Conservation (phyloP, 2,113 vertebrate genomes). For the Typhlomys cinereus region DNA sequence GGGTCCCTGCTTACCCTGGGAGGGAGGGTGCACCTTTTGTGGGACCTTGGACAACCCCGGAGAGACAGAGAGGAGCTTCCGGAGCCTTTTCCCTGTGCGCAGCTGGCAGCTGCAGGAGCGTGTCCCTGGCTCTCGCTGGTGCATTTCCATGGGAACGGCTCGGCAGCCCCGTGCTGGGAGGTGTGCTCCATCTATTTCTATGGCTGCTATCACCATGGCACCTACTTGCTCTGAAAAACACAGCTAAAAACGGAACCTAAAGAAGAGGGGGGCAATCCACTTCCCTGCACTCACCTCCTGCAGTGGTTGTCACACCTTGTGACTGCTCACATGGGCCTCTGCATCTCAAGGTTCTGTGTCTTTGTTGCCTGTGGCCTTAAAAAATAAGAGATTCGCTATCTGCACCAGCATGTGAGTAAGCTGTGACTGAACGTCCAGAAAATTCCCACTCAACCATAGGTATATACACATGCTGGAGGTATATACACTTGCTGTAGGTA, state of each 20-base stretch:
- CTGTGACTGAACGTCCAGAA: not conserved
- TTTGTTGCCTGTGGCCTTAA: not conserved
- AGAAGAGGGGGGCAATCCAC: not conserved
- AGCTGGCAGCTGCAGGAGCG: not conserved
- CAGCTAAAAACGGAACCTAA: conserved; percentile 72
- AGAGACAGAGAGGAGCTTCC: not conserved
- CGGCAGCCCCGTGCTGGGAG: not conserved
- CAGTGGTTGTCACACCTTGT: not conserved
- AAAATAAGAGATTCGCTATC: not conserved
- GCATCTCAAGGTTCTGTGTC: not conserved
- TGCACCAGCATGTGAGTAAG: not conserved
- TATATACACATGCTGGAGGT: not conserved
- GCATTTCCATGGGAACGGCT: conserved; percentile 69
- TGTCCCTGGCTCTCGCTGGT: not conserved
- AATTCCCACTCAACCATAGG: not conserved
- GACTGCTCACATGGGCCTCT: not conserved
- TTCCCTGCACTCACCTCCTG: not conserved
- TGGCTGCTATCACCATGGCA: conserved; percentile 75
- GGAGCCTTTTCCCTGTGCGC: not conserved
- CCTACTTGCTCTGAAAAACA: conserved; percentile 69
- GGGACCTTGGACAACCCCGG: not conserved
- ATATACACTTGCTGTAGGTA: not conserved
- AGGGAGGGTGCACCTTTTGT: not conserved
- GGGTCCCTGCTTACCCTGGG: not conserved
- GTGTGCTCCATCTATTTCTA: conserved; percentile 66